These are phyloP conservation scores for Drosophila diplacantha DNA, from an alignment of 2,888 invertebrate genomes.

Conservation along the genomic window DNA sequence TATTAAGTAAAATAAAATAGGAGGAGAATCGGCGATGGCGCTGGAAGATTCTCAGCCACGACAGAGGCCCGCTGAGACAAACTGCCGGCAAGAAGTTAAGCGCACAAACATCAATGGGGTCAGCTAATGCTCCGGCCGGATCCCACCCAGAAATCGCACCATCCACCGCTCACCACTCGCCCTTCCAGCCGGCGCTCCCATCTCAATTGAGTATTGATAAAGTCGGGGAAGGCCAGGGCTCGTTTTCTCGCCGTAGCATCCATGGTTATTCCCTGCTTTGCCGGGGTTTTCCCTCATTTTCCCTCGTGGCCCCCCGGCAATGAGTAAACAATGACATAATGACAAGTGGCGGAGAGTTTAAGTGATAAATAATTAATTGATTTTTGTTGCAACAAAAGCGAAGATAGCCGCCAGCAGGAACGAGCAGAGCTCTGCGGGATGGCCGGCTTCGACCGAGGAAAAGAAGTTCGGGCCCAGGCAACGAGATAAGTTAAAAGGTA, in stretches of 20 bases:
- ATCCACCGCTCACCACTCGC: not conserved
- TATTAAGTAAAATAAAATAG: constrained; percentile 69
- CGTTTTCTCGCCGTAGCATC: constrained; percentile 31
- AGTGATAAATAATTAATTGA: constrained; percentile 78
- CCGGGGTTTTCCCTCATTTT: constrained; percentile 2
- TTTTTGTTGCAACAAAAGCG: constrained; percentile 73
- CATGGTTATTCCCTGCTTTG: not conserved
- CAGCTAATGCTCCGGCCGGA: constrained; percentile 61
- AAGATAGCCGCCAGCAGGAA: constrained; percentile 22
- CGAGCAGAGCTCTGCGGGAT: constrained; percentile 6
- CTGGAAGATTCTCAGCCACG: constrained; percentile 22
- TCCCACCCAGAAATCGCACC: constrained; percentile 11
- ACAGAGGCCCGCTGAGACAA: constrained; percentile 62
- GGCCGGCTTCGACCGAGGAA: constrained; percentile 25
- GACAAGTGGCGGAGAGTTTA: constrained; percentile 77
- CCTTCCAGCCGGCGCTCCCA: constrained; percentile 21
- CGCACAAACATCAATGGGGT: constrained; percentile 72
- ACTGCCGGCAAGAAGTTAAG: constrained; percentile 73
- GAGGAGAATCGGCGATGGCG: constrained; percentile 46
- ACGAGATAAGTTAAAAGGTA: constrained; percentile 74
- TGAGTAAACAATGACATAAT: constrained; percentile 77
- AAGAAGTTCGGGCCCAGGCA: constrained; percentile 60
- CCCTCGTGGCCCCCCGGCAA: constrained; percentile 56
- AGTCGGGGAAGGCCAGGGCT: constrained; percentile 59
- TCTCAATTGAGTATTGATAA: constrained; percentile 77